These are phyloP conservation scores for Masnerella sp. DNA, from an alignment of 2,888 invertebrate species.

Conservation along the genomic window DNA sequence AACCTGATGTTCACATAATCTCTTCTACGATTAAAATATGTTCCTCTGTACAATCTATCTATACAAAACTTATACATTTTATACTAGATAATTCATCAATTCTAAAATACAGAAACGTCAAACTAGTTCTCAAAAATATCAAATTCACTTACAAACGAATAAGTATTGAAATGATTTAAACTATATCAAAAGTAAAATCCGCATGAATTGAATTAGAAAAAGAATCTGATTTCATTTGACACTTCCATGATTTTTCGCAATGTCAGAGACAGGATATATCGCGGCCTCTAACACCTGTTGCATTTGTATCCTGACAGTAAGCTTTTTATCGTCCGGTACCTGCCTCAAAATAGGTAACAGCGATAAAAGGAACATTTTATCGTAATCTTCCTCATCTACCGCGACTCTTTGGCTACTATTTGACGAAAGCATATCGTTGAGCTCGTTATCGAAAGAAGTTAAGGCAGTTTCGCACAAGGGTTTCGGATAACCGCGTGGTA, in stretches of 20 bases:
- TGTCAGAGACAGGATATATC: slow-evolving; percentile 62
- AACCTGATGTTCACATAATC: too few relatives aligned
- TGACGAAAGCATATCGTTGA: slow-evolving; percentile 69
- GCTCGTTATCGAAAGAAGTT: slow-evolving; percentile 69
- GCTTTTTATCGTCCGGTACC: slow-evolving; percentile 72
- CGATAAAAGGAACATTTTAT: slow-evolving; percentile 74
- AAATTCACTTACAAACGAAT: too few relatives aligned
- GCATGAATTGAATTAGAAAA: too few relatives aligned
- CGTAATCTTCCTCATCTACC: slow-evolving; percentile 72
- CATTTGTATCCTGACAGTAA: slow-evolving; percentile 74
- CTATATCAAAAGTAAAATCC: too few relatives aligned
- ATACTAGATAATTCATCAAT: too few relatives aligned
- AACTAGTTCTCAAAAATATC: too few relatives aligned
- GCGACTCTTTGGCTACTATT: slow-evolving; percentile 67
- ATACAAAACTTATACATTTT: too few relatives aligned
- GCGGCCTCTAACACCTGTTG: slow-evolving; percentile 70
- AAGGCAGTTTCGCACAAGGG: slow-evolving; percentile 70
- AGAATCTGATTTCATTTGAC: slow-evolving; percentile 2
- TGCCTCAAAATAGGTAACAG: slow-evolving; percentile 71
- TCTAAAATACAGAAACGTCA: too few relatives aligned
- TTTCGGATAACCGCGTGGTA: slow-evolving; percentile 66
- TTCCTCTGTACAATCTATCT: too few relatives aligned
- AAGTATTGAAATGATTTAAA: too few relatives aligned
- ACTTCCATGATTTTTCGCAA: slow-evolving; percentile 28
- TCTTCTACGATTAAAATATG: too few relatives aligned